These are phyloP conservation scores for Spodoptera littoralis DNA, from an alignment of 2,888 invertebrate genomes.

Conservation along the genomic window DNA sequence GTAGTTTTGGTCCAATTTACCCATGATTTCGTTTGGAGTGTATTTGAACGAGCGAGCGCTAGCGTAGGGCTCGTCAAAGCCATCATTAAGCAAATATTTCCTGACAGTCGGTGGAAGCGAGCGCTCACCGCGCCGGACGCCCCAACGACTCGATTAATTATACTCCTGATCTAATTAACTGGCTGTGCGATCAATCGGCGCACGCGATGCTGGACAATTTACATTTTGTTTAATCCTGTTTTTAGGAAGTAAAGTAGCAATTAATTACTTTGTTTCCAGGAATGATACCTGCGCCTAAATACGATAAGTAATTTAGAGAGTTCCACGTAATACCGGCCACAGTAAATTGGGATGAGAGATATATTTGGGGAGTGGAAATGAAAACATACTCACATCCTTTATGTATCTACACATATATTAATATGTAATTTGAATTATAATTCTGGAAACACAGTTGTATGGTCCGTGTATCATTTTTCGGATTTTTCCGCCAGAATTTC, in stretches of 20 bases:
- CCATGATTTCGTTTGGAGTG: constrained; percentile 57
- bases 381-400: constrained; percentile 22
- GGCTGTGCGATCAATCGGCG: constrained; percentile 59
- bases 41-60: constrained; percentile 51
- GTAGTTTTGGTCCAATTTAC: constrained; percentile 50
- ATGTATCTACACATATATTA: constrained; percentile 5
- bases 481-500: constrained; percentile 50
- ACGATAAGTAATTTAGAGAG: constrained; percentile 5
- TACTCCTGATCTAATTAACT: constrained; percentile 68
- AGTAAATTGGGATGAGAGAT: no score
- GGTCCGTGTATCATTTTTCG: constrained; percentile 38
- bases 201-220: constrained; percentile 50
- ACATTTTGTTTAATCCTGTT: constrained; percentile 50
- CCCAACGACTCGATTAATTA: constrained; percentile 70
- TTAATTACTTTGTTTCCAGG: constrained; percentile 8
- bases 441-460: constrained; percentile 21
- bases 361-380: no score
- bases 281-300: constrained; percentile 5
- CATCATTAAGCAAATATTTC: constrained; percentile 72
- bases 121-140: constrained; percentile 45
- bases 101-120: constrained; percentile 56
- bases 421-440: constrained; percentile 26
- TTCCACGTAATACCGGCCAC: background rate
- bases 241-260: constrained; percentile 13
- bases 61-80: constrained; percentile 61